Evolutionary conservation across 2,888 invertebrate species (phyloP), one percentile per base, ranked within the genome.

Genomic region (Temnothorax rugatulus): DNA sequence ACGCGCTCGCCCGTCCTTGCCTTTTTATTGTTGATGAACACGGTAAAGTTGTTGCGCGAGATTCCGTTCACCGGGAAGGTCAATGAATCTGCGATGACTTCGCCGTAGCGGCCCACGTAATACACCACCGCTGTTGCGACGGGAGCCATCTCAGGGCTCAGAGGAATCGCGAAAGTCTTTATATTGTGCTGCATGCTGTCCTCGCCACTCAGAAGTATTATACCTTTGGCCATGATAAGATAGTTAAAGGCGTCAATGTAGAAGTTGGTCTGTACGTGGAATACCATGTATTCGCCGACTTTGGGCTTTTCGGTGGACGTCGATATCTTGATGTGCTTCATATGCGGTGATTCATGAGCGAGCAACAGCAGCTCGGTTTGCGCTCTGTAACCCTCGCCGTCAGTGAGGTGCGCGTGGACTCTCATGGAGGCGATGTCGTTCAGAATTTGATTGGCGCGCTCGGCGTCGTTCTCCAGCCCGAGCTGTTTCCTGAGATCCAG

Each of bases 31-130:
- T 99, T 99, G 85, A 99, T 97, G 90, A 96, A 96, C 15, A 98
- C 97, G 0, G 98, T 97, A 94, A 98, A 98, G 94, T 99, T 98
- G 94, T 99, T 99, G 85, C 98, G 95, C 1, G 98, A 98, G 90
- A 99, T 98, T 85, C 99, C 99, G 95, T 99, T 98, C 41, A 99
- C 99, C 0, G 99, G 98, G 96, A 99, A 99, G n/a, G 99, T 99
- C 83, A 99, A 95, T 83, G 98, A 98, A 95, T 99, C 99, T 0
- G 98, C 98, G 0, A 99, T 96, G 71, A 99, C 97, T 92, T 97
- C 97, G 0, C 98, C 98, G 90, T 97, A 97, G 18, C 96, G 96
- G 7, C 97, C 97, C 0, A 98, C 96, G 94, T 97, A 97, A 96
- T 99, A 99, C 71, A 98, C 98, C 29, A 99, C 96, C 52, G 98